Evolutionary conservation across 1,140 invertebrate genomes (phyloP).

Genomic region (Chrysopa pallens): DNA sequence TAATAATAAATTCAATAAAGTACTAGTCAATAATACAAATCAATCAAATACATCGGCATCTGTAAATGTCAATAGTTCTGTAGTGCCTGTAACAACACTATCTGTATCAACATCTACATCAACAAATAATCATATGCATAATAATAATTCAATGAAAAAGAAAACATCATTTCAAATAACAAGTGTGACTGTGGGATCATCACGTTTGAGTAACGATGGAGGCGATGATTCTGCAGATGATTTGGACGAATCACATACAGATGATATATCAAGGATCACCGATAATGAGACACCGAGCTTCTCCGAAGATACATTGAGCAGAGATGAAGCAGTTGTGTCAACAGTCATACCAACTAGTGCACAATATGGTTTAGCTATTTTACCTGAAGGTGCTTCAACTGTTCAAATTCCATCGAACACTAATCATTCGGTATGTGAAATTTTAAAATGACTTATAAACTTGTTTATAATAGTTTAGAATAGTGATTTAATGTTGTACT

Average conservation of each 20-base stretch:
- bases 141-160: constrained; percentile 33
- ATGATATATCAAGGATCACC: constrained; percentile 65
- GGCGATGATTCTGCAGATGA: constrained; percentile 86
- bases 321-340: constrained; percentile 59
- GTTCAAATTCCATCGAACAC: not conserved
- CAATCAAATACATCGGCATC: too few species aligned
- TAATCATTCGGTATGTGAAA: too few species aligned
- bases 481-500: too few species aligned
- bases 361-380: constrained; percentile 64
- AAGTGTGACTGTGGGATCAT: constrained; percentile 45
- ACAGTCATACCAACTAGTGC: constrained; percentile 69
- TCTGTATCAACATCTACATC: too few species aligned
- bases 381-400: constrained; percentile 33
- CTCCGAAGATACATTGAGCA: constrained; percentile 67
- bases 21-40: too few species aligned
- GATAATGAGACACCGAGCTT: constrained; percentile 73
- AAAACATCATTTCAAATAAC: constrained; percentile 88
- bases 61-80: too few species aligned
- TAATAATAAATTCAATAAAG: too few species aligned
- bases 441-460: too few species aligned
- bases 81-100: too few species aligned
- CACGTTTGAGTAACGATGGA: constrained; percentile 48
- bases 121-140: too few species aligned
- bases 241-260: constrained; percentile 83
- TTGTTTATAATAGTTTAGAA: too few species aligned